Percentiles rank a stretch among this genome's conserved stretches.
Conservation (phyloP, 2,888 invertebrate species). For the Polydesmus complanatus region DNA sequence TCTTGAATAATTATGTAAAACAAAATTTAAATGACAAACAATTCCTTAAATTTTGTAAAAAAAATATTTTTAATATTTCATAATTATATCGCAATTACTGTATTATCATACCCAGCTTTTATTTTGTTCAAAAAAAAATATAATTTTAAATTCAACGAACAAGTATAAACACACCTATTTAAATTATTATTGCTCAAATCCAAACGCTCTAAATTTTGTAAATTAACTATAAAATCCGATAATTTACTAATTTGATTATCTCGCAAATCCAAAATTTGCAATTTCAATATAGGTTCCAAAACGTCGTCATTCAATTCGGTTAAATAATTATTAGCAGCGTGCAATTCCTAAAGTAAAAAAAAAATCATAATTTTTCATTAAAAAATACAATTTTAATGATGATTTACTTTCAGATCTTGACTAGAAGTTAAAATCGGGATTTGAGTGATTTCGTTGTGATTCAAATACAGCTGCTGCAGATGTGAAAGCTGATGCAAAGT, state of each 20-base stretch:
- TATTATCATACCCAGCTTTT: too few species aligned
- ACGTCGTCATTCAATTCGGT: slow-evolving; percentile 52
- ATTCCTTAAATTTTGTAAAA: too few species aligned
- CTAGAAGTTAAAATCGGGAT: slow-evolving; percentile 49
- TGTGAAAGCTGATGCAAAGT: slow-evolving; percentile 43
- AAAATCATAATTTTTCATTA: slow-evolving; percentile 15
- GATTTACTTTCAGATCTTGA: slow-evolving; percentile 44
- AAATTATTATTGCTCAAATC: slow-evolving; percentile 71
- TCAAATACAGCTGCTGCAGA: slow-evolving; percentile 32
- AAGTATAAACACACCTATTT: slow-evolving; percentile 32
- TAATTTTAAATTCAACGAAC: slow-evolving; percentile 1
- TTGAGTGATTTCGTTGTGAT: slow-evolving; percentile 31
- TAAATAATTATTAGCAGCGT: slow-evolving; percentile 69
- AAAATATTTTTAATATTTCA: too few species aligned
- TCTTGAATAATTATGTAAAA: too few species aligned
- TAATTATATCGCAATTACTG: too few species aligned
- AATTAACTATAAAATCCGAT: slow-evolving; percentile 60
- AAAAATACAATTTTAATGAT: not conserved
- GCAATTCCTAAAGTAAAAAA: slow-evolving; percentile 43
- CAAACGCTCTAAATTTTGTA: slow-evolving; percentile 62
- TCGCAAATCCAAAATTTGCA: slow-evolving; percentile 23
- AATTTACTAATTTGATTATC: slow-evolving; percentile 15
- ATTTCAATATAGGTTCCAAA: slow-evolving; percentile 24
- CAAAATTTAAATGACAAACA: too few species aligned
- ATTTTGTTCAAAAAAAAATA: too few species aligned